Evolutionary conservation across 2,797 vertebrate species (phyloP).

Genomic region (Leontopithecus rosalia): DNA sequence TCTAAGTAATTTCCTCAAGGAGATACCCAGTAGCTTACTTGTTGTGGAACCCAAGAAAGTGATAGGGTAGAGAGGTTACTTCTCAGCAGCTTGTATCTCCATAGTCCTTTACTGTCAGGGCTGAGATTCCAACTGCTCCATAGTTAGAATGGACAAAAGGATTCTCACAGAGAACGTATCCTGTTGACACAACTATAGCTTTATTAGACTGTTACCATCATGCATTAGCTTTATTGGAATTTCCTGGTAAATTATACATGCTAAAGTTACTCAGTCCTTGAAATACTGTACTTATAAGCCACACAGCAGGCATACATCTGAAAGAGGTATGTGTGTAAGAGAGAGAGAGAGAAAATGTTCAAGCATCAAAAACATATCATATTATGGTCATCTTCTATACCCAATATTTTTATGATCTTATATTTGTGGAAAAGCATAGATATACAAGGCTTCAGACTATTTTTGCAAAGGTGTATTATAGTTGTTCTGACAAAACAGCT

Average conservation of each 20-base stretch:
- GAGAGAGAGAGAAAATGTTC: background rate
- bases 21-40: background rate
- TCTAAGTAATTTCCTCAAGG: background rate
- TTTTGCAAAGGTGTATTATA: slow-evolving; percentile 51
- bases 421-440: background rate
- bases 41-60: background rate
- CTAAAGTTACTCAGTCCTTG: background rate
- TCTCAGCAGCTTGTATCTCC: background rate
- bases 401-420: background rate
- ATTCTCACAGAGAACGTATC: background rate
- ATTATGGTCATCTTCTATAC: background rate
- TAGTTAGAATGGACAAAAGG: background rate
- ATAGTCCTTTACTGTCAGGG: background rate
- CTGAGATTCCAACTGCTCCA: background rate
- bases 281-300: background rate
- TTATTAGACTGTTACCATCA: background rate
- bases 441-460: slow-evolving; percentile 11
- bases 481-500: slow-evolving; percentile 42
- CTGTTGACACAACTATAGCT: background rate
- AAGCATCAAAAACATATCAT: background rate
- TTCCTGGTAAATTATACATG: slow-evolving; percentile 9
- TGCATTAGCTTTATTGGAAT: background rate
- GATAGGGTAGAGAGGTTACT: background rate
- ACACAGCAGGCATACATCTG: background rate
- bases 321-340: background rate